Conservation (phyloP, 2,888 invertebrate species). For the Anagyrus pseudococci region DNA sequence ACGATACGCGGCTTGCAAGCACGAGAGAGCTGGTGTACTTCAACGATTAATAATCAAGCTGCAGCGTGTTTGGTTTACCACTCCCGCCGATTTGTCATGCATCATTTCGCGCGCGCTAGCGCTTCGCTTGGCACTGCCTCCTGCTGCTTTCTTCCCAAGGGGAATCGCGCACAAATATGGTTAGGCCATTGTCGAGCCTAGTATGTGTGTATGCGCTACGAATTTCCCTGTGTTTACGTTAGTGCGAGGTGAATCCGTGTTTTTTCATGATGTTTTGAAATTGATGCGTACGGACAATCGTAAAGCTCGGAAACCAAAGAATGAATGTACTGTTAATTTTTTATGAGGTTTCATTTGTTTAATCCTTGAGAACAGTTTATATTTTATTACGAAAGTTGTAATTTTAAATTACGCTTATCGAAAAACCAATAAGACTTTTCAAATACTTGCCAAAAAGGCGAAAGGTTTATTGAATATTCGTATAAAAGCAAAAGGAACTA, state of each 20-base stretch:
- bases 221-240: slow-evolving; percentile 11
- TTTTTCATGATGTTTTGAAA: too few species aligned
- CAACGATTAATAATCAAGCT: slow-evolving; percentile 29
- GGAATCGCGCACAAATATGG: slow-evolving; percentile 13
- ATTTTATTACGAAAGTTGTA: too few species aligned
- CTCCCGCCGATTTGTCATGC: slow-evolving; percentile 29
- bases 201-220: too few species aligned
- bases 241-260: too few species aligned
- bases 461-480: slow-evolving; percentile 11
- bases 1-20: too few species aligned
- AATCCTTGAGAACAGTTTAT: too few species aligned
- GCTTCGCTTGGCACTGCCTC: not conserved
- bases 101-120: slow-evolving; percentile 18
- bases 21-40: slow-evolving; percentile 7
- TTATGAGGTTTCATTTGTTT: too few species aligned
- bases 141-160: not conserved
- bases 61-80: slow-evolving; percentile 28
- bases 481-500: slow-evolving; percentile 27
- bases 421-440: slow-evolving; percentile 28
- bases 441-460: not conserved
- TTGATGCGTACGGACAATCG: too few species aligned
- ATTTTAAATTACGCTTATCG: slow-evolving; percentile 18
- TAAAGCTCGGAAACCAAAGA: too few species aligned
- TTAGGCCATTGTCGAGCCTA: not conserved
- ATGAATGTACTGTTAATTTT: too few species aligned